Evolutionary conservation across 2,113 vertebrate genomes (phyloP).

Genomic region (Ondatra zibethicus): DNA sequence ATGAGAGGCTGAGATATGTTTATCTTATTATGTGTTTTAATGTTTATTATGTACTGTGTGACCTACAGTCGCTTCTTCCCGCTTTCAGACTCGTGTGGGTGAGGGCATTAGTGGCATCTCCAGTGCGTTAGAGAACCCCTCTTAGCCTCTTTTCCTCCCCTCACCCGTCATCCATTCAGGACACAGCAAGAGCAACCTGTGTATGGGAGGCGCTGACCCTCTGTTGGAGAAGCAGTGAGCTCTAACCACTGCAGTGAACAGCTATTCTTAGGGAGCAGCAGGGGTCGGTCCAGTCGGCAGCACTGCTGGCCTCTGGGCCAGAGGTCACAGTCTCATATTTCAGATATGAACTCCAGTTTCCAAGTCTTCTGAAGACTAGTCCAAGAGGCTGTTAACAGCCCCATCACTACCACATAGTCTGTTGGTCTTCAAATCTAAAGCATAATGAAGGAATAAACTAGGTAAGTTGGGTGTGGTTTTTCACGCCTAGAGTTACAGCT

Average conservation of each 20-base stretch:
- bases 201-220: not conserved
- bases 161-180: not conserved
- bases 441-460: not conserved
- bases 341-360: conserved; percentile 60
- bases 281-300: conserved; percentile 56
- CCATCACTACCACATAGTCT: not conserved
- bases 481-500: not conserved
- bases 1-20: not conserved
- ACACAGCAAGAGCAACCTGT: not conserved
- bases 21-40: not conserved
- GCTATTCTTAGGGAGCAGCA: conserved; percentile 76
- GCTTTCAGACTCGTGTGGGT: not conserved
- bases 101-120: not conserved
- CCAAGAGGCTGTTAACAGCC: conserved; percentile 40
- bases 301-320: conserved; percentile 52
- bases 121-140: not conserved
- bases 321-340: conserved; percentile 74
- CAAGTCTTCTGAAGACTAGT: conserved; percentile 30
- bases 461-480: not conserved
- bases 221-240: not conserved
- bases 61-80: not conserved
- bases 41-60: not conserved
- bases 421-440: conserved; percentile 36
- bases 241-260: conserved; percentile 28
- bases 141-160: not conserved